Percentiles rank a stretch among this genome's conserved stretches.
phyloP scores from a whole-genome alignment of 1,140 invertebrate species.

The Colletes gigas region DNA sequence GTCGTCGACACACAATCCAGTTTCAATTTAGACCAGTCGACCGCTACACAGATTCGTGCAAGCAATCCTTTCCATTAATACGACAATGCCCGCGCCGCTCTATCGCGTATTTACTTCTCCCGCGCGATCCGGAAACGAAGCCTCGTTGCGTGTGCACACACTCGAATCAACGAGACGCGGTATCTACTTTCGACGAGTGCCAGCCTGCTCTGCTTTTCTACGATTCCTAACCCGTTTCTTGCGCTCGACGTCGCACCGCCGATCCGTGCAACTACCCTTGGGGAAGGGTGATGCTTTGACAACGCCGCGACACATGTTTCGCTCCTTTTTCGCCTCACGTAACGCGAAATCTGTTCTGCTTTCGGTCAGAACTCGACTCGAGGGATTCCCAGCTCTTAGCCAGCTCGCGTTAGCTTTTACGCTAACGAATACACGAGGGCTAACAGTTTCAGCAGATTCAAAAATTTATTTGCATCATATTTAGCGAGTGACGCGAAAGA shows the following conservation, averaged over 20 bases:
- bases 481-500: constrained; percentile 10
- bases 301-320: constrained; percentile 26
- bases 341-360: constrained; percentile 22
- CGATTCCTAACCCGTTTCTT: constrained; percentile 22
- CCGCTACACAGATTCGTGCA: constrained; percentile 73
- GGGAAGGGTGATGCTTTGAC: constrained; percentile 22
- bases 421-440: too few relatives aligned
- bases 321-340: neutral
- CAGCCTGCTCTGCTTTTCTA: neutral
- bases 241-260: neutral
- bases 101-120: constrained; percentile 73
- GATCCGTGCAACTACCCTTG: neutral
- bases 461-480: too few relatives aligned
- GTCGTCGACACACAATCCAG: constrained; percentile 75
- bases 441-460: too few relatives aligned
- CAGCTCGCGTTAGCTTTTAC: too few relatives aligned
- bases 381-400: too few relatives aligned
- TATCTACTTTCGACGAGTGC: constrained; percentile 56
- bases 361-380: too few relatives aligned
- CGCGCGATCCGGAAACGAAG: constrained; percentile 36
- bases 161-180: constrained; percentile 16
- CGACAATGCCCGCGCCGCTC: constrained; percentile 73
- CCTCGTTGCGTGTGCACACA: constrained; percentile 5
- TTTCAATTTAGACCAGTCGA: constrained; percentile 78
- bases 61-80: constrained; percentile 79